Base-by-base conservation (phyloP, 1,140 invertebrate genomes). In the Phocides pigmalion region DNA sequence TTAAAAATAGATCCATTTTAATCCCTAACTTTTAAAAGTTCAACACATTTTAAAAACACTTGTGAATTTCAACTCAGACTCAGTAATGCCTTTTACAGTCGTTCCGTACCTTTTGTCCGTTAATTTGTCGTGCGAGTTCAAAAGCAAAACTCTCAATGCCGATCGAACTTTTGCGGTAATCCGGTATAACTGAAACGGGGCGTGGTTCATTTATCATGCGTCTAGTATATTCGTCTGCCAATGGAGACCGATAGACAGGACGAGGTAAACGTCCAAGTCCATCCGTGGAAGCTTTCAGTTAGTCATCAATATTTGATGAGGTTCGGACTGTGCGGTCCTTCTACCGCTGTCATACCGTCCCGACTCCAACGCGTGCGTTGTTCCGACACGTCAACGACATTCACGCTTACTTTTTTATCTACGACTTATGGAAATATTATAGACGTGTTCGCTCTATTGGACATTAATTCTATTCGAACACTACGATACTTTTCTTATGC, bases 261-360 rank as follows among this genome's bases (percentile, higher is more conserved):
- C 53, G 49, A 59, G 54, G 64, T 70, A 70, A 68, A 50, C 25
- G 47, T 51, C 32, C 49, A 51, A 51, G 49, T 51, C 49, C 49
- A 51, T 66, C 54, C 54, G 54, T 42, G 54, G 73, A 79, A 70
- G 76, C 79, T 84, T 82, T 83, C 79, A 79, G 72, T 67, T 56
- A 56, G 49, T 19, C 70, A 74, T 89, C 82, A 89, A 89, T 89
- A 88, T 85, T 90, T 86, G 81, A 90, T 88, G 80, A 82, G 75
- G 65, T 71, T 77, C 78, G 81, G 84, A 87, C 81, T n/a, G 64
- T 11, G 58, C 63, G 66, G 62, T 62, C 68, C 47, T 65, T 69
- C 46, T 28, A 37, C 51, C 39, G 44, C 67, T 66, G 63, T 72
- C 72, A 70, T 59, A n/a, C 4, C 16, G 14, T n/a, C 15, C 28